Base-by-base conservation (phyloP, 2,888 invertebrate species). In the Scaptodrosophila latifasciaeformis region DNA sequence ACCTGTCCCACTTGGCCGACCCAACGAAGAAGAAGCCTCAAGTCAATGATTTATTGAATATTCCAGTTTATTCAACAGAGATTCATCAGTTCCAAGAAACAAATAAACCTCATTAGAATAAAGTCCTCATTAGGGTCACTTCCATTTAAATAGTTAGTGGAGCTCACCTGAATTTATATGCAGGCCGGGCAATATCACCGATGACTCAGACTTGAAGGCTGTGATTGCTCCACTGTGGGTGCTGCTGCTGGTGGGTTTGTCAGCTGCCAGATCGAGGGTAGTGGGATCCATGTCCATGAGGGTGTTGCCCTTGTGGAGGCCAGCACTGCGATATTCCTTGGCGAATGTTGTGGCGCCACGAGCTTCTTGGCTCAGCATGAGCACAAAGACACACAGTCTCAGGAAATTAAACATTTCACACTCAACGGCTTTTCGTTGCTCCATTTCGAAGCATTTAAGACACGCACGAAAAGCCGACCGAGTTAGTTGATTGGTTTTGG, bases 241-340 rank as follows among this genome's bases (percentile, higher is more conserved):
- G 15, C 17, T 21, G 15, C 2, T 31, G 30, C n/a, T 5, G 0
- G 65, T 40, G 17, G 63, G 58, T 50, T 72, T 74, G 5, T 78
- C 79, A 15, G 42, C 49, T 10, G 47, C 54, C 57, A 80, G 53
- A 58, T 82, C 81, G 40, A 78, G 46, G 1, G 77, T 64, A 27
- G 68, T 39, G 67, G 65, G 70, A 29, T 69, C 69, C 52, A 76
- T 51, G 54, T 83, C 76, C 51, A 80, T 72, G 13, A 83, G 72
- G 37, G 81, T 83, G 62, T 83, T 83, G 54, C 76, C 75, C 34
- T 79, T 74, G 51, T 68, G 81, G 43, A 82, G 63, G 3, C 70
- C 74, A 55, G 74, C 68, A 50, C 70, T 82, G 60, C 78, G 80
- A 52, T 77, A 66, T 48, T 82, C 71, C 59, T 78, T 82, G 43